phyloP scores from a whole-genome alignment of 2,797 vertebrate genomes.

The Distichodus sexfasciatus region DNA sequence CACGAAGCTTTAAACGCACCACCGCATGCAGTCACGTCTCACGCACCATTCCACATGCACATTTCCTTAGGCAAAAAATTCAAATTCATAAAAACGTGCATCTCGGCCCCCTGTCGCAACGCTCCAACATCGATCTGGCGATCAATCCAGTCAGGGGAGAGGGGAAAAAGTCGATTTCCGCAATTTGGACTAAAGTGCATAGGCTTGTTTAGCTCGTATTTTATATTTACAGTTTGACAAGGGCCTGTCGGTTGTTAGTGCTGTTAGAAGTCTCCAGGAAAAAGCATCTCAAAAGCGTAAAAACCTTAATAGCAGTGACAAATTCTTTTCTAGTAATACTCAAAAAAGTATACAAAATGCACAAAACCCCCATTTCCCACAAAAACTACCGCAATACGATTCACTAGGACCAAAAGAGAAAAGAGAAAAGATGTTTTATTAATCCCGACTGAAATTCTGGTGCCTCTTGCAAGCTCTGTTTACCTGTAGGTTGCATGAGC shows the following conservation, averaged over 20 bases:
- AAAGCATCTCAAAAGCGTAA: neutral
- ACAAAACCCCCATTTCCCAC: neutral
- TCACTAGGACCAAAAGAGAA: too few species aligned
- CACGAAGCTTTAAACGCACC: conserved; percentile 14
- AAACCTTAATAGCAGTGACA: neutral
- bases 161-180: neutral
- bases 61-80: too few species aligned
- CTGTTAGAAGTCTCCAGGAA: conserved; percentile 24
- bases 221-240: conserved; percentile 11
- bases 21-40: conserved; percentile 25
- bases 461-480: too few species aligned
- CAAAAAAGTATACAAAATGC: conserved; percentile 2
- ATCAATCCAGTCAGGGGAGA: neutral
- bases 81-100: conserved; percentile 48
- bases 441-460: too few species aligned
- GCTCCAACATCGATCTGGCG: conserved; percentile 3
- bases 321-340: conserved; percentile 10
- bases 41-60: conserved; percentile 35
- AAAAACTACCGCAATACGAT: neutral
- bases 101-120: neutral
- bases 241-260: conserved; percentile 17
- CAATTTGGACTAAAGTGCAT: conserved; percentile 49
- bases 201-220: conserved; percentile 24
- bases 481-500: too few species aligned
- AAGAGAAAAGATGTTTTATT: too few species aligned